Evolutionary conservation across 2,113 vertebrate genomes (phyloP), one percentile per base, ranked within the genome.

Genomic region (Tyto alba): DNA sequence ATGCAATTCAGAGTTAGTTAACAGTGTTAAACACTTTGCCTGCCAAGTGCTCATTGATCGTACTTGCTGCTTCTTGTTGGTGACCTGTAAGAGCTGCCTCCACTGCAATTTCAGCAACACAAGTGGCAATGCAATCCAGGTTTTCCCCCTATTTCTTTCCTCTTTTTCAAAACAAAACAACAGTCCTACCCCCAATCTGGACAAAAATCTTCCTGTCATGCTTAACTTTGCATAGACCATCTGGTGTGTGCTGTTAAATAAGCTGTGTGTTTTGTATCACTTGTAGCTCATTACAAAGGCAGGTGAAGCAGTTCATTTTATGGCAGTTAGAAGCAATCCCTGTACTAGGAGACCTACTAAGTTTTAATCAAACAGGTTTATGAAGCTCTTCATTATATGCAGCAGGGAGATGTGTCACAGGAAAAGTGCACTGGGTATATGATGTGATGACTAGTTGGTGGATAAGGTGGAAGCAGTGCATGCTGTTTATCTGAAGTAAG

Each of bases 221-320:
- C 25, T 71, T 76, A 92, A 34, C 59, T 76, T 86, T 67, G 60
- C 56, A 72, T 36, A 84, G 75, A 56, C 75, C 69, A 87, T 86
- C 91, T 92, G 91, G n/a, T 67, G 55, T 57, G 17, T 90, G 73
- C 50, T 84, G 55, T 59, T 84, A 90, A 95, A 77, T 74, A 81
- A 89, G 34, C 43, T 83, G 59, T 50, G 6, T 90, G 82, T 95
- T 96, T 84, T 50, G 1, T 73, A 55, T 69, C 91, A 67, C 75
- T 89, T 69, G 47, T 29, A 79, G 55, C 69, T 94, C 48, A 45
- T 83, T 84, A 77, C 75, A 93, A 80, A 86, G 45, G 67, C 45
- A 90, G 50, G 82, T 85, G 69, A 75, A 85, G 40, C 82, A 68
- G 85, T 93, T 95, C 38, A 85, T 94, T 90, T 89, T 64, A 48